Conservation (phyloP, 2,888 invertebrate species). For the Endomychus coccineus region DNA sequence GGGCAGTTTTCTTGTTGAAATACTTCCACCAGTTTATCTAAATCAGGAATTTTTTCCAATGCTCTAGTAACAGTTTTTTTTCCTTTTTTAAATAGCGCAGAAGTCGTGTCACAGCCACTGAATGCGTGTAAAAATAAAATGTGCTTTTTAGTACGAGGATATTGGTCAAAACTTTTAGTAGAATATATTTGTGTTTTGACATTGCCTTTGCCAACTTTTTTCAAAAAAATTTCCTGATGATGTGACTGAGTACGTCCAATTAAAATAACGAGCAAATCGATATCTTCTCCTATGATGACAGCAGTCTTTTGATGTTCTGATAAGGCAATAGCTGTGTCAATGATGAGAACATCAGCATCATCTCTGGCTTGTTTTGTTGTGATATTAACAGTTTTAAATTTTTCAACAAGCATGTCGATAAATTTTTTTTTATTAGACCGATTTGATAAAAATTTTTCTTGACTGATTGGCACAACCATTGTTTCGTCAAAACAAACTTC, state of each 20-base stretch:
- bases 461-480: slow-evolving; percentile 29
- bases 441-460: slow-evolving; percentile 27
- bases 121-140: too few relatives aligned
- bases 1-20: too few relatives aligned
- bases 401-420: slow-evolving; percentile 33
- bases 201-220: slow-evolving; percentile 37
- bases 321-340: slow-evolving; percentile 34
- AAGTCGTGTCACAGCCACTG: too few relatives aligned
- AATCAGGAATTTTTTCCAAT: too few relatives aligned
- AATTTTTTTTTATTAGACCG: slow-evolving; percentile 24
- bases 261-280: slow-evolving; percentile 36
- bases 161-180: slow-evolving; percentile 33
- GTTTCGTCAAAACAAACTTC: slow-evolving; percentile 35
- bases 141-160: too few relatives aligned
- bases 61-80: too few relatives aligned
- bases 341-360: slow-evolving; percentile 38
- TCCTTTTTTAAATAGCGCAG: too few relatives aligned
- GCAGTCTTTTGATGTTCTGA: slow-evolving; percentile 24
- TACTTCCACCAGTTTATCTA: too few relatives aligned
- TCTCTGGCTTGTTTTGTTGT: slow-evolving; percentile 35
- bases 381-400: slow-evolving; percentile 34
- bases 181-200: slow-evolving; percentile 34
- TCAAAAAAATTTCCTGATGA: slow-evolving; percentile 31
- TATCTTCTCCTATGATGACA: slow-evolving; percentile 37
- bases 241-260: slow-evolving; percentile 32